Evolutionary conservation across 2,113 vertebrate genomes (phyloP).

Genomic region (Leptocoma aspasia): DNA sequence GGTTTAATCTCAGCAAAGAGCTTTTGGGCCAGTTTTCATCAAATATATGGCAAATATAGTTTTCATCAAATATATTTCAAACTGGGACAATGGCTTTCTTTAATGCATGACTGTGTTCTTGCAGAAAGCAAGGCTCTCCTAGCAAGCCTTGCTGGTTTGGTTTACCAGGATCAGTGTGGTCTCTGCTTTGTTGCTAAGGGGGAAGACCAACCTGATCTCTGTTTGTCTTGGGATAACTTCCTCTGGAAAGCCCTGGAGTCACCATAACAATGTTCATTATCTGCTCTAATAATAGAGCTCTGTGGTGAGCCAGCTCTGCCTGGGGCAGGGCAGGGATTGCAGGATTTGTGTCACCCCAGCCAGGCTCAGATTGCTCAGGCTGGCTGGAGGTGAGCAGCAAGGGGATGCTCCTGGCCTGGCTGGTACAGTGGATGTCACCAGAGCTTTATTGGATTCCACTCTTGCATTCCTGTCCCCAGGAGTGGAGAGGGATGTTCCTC

Average conservation of each 20-base stretch:
- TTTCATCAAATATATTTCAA: neutral
- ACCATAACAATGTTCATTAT: neutral
- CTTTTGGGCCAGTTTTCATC: neutral
- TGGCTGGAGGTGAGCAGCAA: neutral
- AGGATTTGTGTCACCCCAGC: neutral
- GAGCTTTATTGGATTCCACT: neutral
- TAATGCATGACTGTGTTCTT: neutral
- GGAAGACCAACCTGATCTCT: neutral
- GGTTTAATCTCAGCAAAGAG: neutral
- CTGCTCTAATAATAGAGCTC: neutral
- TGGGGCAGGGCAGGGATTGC: neutral
- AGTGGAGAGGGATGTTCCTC: neutral
- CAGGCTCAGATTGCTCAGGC: neutral
- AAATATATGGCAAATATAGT: rapidly evolving
- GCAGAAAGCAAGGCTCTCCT: neutral
- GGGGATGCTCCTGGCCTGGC: too few species aligned
- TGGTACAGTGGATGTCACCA: neutral
- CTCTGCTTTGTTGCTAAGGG: neutral
- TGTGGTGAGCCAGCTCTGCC: neutral
- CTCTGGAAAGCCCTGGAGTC: neutral
- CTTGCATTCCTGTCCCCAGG: neutral
- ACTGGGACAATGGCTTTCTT: too few species aligned
- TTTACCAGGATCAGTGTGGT: neutral
- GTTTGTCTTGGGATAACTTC: neutral
- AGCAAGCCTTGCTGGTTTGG: neutral